Evolutionary conservation across 23 tunicate species (phyloP).

Genomic region (Styela clava): DNA sequence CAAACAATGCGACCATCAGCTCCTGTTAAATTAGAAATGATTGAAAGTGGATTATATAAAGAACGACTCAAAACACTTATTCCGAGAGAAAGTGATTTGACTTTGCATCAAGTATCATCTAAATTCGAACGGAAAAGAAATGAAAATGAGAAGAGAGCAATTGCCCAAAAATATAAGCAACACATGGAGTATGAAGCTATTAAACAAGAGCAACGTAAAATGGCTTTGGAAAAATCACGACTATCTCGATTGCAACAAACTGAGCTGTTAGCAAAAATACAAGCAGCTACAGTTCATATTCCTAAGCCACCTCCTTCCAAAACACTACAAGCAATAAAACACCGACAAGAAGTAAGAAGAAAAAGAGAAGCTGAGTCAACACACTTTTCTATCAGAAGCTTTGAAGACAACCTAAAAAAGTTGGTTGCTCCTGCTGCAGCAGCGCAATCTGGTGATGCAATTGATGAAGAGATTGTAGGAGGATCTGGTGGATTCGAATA

Average conservation of each 20-base stretch:
- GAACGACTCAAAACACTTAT: constrained; percentile 78
- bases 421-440: constrained; percentile 67
- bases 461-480: constrained; percentile 33
- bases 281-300: constrained; percentile 84
- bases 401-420: constrained; percentile 74
- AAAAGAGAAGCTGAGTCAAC: constrained; percentile 56
- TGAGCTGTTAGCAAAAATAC: constrained; percentile 71
- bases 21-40: constrained; percentile 65
- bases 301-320: constrained; percentile 89
- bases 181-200: constrained; percentile 45
- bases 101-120: constrained; percentile 44
- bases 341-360: constrained; percentile 38
- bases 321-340: constrained; percentile 54
- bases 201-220: constrained; percentile 62
- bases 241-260: constrained; percentile 59
- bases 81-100: constrained; percentile 83
- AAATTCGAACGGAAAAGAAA: constrained; percentile 42
- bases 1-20: constrained; percentile 87
- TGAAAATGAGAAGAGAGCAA: constrained; percentile 47
- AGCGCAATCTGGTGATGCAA: constrained; percentile 28
- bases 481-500: constrained; percentile 48
- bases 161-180: constrained; percentile 43
- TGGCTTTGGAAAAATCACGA: constrained; percentile 68
- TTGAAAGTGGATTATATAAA: constrained; percentile 74
- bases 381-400: constrained; percentile 31